phyloP scores from a whole-genome alignment of 1,140 invertebrate species.

The Caenorhabditis tropicalis region DNA sequence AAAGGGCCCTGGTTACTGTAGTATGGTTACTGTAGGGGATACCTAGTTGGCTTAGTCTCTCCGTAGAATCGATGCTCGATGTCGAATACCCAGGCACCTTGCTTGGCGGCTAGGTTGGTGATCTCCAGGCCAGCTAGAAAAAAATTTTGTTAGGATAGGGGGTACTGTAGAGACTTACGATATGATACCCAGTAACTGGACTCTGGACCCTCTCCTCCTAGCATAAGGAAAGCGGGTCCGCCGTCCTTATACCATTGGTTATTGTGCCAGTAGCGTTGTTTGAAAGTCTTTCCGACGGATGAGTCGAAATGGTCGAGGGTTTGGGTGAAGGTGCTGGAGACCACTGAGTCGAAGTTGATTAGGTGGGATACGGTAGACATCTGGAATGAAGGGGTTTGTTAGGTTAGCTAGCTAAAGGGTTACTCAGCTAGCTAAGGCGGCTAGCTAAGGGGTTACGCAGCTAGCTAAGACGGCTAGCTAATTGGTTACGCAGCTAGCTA shows the following conservation, averaged over 20 bases:
- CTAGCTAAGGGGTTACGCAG: too few relatives aligned
- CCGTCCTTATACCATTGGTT: conserved; percentile 52
- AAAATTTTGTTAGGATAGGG: neutral
- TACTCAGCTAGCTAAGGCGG: too few relatives aligned
- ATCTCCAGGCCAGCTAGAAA: conserved; percentile 12
- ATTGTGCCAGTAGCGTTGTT: conserved; percentile 55
- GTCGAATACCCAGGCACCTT: conserved; percentile 48
- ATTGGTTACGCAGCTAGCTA: too few relatives aligned
- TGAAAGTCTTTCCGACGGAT: conserved; percentile 38
- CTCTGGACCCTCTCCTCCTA: conserved; percentile 57
- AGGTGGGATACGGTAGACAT: neutral
- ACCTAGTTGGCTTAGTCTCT: conserved; percentile 50
- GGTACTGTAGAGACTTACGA: neutral
- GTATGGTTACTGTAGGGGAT: too few relatives aligned
- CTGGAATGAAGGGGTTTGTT: neutral
- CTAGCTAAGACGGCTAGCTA: too few relatives aligned
- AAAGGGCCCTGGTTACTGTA: too few relatives aligned
- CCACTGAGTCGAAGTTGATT: conserved; percentile 20
- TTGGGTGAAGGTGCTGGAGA: conserved; percentile 40
- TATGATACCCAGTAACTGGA: conserved; percentile 44
- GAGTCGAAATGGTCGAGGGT: conserved; percentile 53
- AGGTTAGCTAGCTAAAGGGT: too few relatives aligned
- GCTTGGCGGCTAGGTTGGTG: conserved; percentile 53
- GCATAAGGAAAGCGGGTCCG: conserved; percentile 57
- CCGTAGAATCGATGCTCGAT: conserved; percentile 57